phyloP scores from a whole-genome alignment of 1,140 invertebrate genomes.

The Sinonovacula constricta region DNA sequence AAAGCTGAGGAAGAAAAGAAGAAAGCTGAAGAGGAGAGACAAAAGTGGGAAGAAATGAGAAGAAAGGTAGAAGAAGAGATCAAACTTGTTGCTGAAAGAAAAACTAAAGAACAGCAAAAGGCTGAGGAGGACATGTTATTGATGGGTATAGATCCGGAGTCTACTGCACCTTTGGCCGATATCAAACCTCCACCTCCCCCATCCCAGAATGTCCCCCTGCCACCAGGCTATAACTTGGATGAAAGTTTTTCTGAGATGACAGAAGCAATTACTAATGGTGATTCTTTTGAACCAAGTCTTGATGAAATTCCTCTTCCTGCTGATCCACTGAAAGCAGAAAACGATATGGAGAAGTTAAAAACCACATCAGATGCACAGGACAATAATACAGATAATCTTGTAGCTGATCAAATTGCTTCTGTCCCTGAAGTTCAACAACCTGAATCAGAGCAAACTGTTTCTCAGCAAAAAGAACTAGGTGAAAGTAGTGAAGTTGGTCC shows the following conservation, averaged over 20 bases:
- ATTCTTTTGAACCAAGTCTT: background rate
- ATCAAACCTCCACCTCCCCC: constrained; percentile 58
- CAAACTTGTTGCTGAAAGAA: constrained; percentile 3
- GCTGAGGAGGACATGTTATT: constrained; percentile 25
- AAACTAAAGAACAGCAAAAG: constrained; percentile 52
- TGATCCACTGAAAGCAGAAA: too few species aligned
- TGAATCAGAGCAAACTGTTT: background rate
- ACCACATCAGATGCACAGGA: too few species aligned
- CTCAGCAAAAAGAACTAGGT: too few species aligned
- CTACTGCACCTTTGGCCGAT: constrained; percentile 44
- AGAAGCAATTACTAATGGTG: background rate
- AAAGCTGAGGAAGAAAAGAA: background rate
- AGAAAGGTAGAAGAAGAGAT: background rate
- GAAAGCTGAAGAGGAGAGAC: constrained; percentile 10
- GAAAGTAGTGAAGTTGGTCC: too few species aligned
- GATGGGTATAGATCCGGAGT: constrained; percentile 60
- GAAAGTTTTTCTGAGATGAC: constrained; percentile 13
- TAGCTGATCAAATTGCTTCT: too few species aligned
- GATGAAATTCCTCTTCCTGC: background rate
- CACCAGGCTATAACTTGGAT: too few species aligned
- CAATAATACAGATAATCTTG: too few species aligned
- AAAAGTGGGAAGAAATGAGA: constrained; percentile 5
- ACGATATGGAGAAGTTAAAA: too few species aligned
- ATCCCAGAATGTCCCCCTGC: constrained; percentile 58
- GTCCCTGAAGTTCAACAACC: too few species aligned